Evolutionary conservation across 2,888 invertebrate genomes (phyloP).

Genomic region (Athetis lepigone): DNA sequence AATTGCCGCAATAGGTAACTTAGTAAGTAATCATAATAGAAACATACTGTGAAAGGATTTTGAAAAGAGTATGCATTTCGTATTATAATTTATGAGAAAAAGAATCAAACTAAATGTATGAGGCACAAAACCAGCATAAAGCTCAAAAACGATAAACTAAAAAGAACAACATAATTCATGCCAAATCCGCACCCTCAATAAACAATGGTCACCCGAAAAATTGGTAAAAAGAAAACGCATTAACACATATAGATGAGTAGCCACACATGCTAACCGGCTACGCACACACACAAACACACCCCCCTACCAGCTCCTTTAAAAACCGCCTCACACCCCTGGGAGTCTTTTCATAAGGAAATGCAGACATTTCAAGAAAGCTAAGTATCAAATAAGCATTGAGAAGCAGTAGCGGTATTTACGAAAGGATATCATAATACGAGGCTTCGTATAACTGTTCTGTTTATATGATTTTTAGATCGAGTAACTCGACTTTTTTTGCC

Average conservation of each 20-base stretch:
- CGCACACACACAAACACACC: constrained; percentile 74
- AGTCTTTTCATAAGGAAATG: constrained; percentile 90
- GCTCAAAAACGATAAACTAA: background rate
- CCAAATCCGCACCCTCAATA: constrained; percentile 32
- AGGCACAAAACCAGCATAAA: background rate
- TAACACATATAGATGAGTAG: constrained; percentile 90
- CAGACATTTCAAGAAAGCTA: constrained; percentile 90
- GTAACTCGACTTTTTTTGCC: constrained; percentile 31
- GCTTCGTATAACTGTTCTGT: constrained; percentile 59
- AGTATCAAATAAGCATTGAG: constrained; percentile 86
- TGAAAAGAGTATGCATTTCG: too few relatives aligned
- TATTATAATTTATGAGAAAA: too few relatives aligned
- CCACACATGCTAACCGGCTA: constrained; percentile 78
- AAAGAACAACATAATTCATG: constrained; percentile 21
- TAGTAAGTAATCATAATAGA: too few relatives aligned
- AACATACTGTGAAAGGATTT: too few relatives aligned
- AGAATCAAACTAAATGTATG: too few relatives aligned
- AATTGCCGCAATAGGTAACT: too few relatives aligned
- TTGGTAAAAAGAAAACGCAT: constrained; percentile 91
- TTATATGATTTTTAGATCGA: constrained; percentile 51
- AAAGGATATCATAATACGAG: constrained; percentile 78
- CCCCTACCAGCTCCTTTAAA: constrained; percentile 79
- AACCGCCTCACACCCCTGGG: constrained; percentile 79
- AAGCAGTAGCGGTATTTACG: constrained; percentile 79
- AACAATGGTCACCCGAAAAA: constrained; percentile 81